Conservation (phyloP, 1,140 invertebrate genomes). For the Eriocheir sinensis region DNA sequence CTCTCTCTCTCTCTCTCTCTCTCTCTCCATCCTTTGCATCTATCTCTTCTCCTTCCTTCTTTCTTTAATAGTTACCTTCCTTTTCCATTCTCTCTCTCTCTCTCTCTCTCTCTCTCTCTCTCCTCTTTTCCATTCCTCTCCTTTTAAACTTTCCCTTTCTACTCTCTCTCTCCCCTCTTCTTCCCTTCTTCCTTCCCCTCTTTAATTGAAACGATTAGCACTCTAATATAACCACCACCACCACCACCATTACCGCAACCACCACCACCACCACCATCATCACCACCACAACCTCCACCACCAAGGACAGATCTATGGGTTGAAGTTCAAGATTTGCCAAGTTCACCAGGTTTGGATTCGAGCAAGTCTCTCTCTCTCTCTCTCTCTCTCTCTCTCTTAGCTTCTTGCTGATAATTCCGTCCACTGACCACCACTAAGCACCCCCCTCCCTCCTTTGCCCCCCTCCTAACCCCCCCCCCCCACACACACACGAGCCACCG, state of each 20-base stretch:
- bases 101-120: slow-evolving; percentile 19
- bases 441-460: neutral
- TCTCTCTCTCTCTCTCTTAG: neutral
- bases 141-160: neutral
- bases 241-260: no score
- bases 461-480: slow-evolving; percentile 4
- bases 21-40: neutral
- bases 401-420: neutral
- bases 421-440: neutral
- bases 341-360: no score
- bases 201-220: no score
- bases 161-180: slow-evolving; percentile 1
- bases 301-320: no score
- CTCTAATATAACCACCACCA: no score
- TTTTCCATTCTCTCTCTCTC: neutral
- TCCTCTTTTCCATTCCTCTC: slow-evolving; percentile 6
- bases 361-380: no score
- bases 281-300: no score
- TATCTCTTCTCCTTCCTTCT: slow-evolving; percentile 3
- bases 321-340: no score
- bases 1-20: neutral
- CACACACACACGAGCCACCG: neutral
- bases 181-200: no score
- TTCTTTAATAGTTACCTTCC: neutral
- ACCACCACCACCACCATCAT: no score